Base-by-base conservation (phyloP, 2,888 invertebrate species). In the Chydorus sphaericus region DNA sequence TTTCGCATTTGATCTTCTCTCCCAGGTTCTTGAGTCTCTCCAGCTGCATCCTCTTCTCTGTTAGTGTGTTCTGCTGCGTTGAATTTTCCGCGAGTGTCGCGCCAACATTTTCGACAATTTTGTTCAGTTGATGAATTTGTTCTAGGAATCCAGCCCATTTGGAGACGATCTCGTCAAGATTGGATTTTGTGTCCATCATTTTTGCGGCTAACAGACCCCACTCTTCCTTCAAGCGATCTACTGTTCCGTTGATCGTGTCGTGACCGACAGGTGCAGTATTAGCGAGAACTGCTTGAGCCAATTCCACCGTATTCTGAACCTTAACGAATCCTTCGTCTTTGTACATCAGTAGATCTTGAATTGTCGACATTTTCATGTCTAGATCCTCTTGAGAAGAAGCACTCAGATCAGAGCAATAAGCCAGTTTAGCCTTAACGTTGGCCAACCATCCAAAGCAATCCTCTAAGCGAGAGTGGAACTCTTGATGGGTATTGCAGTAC, bases 251-350 rank as follows among this genome's bases (percentile, higher is more conserved):
- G 54, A 96, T 90, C 29, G 81, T 77, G 62, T 84, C 83, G 62
- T 94, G 91, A 0, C 94, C 94, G 33, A 79, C 74, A 1, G 88
- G 85, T 0, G 92, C 88, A 0, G 94, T 93, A 65, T 91, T 93
- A 0, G 88, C 87, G 64, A 93, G 73, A 0, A 93, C 88, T 62
- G 80, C 82, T 70, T 96, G 94, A 0, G 91, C 92, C 62, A 88
- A 71, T 65, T 93, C 93, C n/a, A 92, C 84, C 39, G 89, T 78
- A 52, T 81, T 79, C 66, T 94, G 90, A 30, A 92, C 84, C 69
- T 85, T 85, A 0, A 82, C 79, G 63, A 89, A 90, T 4, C 93
- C 93, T 72, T 90, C 90, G 63, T 96, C 94, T 70, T 93, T 94
- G 59, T 84, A 81, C n/a, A 92, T 71, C 49, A 90, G 73, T 49